phyloP scores from a whole-genome alignment of 2,797 vertebrate genomes.

The Cossypha niveicapilla region DNA sequence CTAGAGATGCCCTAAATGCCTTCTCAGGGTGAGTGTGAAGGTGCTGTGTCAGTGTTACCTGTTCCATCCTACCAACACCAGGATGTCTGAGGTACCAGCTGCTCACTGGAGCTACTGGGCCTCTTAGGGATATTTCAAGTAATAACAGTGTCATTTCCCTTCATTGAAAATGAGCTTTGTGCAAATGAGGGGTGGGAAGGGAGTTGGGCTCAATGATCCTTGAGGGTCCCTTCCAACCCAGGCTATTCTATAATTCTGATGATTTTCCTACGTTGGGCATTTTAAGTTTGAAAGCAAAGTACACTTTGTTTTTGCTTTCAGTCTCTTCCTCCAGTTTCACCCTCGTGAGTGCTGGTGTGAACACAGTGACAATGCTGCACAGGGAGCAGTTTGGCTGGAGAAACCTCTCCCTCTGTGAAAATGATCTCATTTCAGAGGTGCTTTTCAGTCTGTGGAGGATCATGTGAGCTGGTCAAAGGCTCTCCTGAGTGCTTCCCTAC shows the following conservation, averaged over 20 bases:
- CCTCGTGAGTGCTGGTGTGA: neutral
- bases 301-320: neutral
- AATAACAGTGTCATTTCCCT: neutral
- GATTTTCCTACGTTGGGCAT: neutral
- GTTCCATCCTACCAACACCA: neutral
- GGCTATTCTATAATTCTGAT: neutral
- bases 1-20: neutral
- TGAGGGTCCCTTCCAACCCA: neutral
- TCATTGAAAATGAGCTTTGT: neutral
- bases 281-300: neutral
- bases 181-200: neutral
- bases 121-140: neutral
- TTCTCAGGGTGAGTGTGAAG: neutral
- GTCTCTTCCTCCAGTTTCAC: neutral
- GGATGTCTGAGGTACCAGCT: neutral
- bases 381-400: neutral
- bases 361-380: accelerated
- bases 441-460: neutral
- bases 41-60: accelerated
- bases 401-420: neutral
- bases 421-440: neutral
- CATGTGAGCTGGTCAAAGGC: neutral
- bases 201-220: accelerated
- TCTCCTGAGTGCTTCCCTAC: neutral
- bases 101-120: neutral